Percentiles rank a stretch among this genome's conserved stretches.
Evolutionary conservation across 2,888 invertebrate genomes (phyloP).

Genomic region (Pinctada fucata): DNA sequence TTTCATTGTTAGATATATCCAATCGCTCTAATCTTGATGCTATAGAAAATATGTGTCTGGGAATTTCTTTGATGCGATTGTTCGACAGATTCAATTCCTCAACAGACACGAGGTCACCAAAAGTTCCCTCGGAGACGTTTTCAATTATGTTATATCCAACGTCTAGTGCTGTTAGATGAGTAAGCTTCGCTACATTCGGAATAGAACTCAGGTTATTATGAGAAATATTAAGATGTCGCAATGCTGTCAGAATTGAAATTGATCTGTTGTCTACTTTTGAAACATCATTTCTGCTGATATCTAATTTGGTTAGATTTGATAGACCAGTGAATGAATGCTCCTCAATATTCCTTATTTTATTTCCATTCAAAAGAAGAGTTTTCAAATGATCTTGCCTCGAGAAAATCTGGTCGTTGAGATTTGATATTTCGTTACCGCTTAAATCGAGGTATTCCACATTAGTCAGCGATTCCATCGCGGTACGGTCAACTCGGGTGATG

Average conservation of each 20-base stretch:
- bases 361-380: constrained; percentile 24
- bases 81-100: constrained; percentile 31
- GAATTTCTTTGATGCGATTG: constrained; percentile 32
- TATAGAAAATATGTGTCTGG: constrained; percentile 15
- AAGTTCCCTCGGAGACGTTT: constrained; percentile 9
- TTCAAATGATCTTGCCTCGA: constrained; percentile 8
- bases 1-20: constrained; percentile 35
- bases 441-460: constrained; percentile 34
- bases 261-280: constrained; percentile 1
- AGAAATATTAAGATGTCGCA: constrained; percentile 32
- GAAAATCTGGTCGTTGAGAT: constrained; percentile 25
- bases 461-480: constrained; percentile 2
- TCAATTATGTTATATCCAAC: constrained; percentile 34
- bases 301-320: constrained; percentile 13
- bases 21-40: constrained; percentile 19
- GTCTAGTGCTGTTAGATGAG: constrained; percentile 29
- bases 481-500: constrained; percentile 26
- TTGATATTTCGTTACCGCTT: constrained; percentile 29
- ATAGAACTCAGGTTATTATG: constrained; percentile 26
- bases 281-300: constrained; percentile 29
- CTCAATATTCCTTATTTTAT: constrained; percentile 24
- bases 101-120: constrained; percentile 27
- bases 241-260: constrained; percentile 17
- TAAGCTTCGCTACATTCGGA: constrained; percentile 23
- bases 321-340: constrained; percentile 32